Evolutionary conservation across 2,888 invertebrate species (phyloP).

Genomic region (Tholera decimalis): DNA sequence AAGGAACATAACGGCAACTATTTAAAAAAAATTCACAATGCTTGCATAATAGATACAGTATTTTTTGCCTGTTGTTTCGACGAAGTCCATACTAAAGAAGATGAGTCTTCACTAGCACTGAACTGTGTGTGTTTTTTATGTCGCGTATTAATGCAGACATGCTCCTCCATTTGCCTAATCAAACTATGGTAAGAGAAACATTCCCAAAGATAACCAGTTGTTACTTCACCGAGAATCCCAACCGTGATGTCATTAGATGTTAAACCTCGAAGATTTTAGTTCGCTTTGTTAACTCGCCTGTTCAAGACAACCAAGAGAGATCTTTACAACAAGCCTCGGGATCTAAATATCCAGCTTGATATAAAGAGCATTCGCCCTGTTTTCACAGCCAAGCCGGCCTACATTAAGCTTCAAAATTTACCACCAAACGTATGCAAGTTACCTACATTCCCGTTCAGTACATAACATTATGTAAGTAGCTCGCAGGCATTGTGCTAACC

Average conservation of each 20-base stretch:
- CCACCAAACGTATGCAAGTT: slow-evolving; percentile 45
- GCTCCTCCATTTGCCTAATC: too few relatives aligned
- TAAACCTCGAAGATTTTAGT: neutral
- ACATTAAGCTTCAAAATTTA: slow-evolving; percentile 42
- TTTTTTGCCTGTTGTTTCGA: too few relatives aligned
- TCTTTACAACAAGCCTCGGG: neutral
- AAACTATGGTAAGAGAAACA: too few relatives aligned
- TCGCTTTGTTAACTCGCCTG: neutral
- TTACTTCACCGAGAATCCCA: neutral
- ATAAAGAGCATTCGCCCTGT: slow-evolving; percentile 8
- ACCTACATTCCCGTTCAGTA: slow-evolving; percentile 40
- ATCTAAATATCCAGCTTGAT: slow-evolving; percentile 6
- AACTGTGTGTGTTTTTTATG: too few relatives aligned
- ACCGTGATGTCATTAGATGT: neutral
- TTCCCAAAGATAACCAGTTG: neutral
- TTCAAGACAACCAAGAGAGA: slow-evolving; percentile 2
- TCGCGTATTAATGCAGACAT: too few relatives aligned
- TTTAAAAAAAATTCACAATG: too few relatives aligned
- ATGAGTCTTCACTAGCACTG: too few relatives aligned
- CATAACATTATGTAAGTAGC: slow-evolving; percentile 57
- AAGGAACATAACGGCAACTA: too few relatives aligned
- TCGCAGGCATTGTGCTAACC: slow-evolving; percentile 52
- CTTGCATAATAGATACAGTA: too few relatives aligned
- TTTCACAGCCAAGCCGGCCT: slow-evolving; percentile 30
- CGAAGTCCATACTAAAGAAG: too few relatives aligned